Percentiles rank a stretch among this genome's conserved stretches.
These are phyloP conservation scores for Lepidurus couesii DNA, from an alignment of 1,140 invertebrate species.

Conservation along the genomic window DNA sequence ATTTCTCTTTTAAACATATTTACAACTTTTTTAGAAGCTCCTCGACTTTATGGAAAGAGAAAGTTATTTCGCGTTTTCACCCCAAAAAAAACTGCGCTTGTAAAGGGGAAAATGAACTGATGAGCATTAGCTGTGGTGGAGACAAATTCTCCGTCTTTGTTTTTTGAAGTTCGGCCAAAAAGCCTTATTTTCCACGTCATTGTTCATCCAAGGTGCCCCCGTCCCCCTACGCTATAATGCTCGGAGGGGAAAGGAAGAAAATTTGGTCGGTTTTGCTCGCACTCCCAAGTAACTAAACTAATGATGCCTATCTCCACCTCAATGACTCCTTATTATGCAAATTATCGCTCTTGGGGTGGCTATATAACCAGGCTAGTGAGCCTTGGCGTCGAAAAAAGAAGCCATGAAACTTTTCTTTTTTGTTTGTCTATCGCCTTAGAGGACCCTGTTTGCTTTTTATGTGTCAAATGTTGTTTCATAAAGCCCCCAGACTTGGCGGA, in stretches of 20 bases:
- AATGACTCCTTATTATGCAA: constrained; percentile 19
- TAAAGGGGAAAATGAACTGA: no score
- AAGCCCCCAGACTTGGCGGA: constrained; percentile 3
- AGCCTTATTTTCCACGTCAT: neutral
- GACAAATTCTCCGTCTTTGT: no score
- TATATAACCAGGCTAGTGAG: neutral
- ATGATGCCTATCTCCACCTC: constrained; percentile 14
- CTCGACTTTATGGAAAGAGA: no score
- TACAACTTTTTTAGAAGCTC: no score
- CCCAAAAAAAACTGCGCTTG: no score
- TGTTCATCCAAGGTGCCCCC: neutral
- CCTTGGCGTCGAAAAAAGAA: neutral
- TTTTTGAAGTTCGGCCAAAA: neutral
- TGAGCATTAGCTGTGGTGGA: no score
- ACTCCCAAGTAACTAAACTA: constrained; percentile 13
- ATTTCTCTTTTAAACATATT: no score
- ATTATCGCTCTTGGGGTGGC: constrained; percentile 13
- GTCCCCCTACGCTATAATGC: neutral
- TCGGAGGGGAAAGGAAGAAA: neutral
- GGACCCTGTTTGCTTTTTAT: neutral
- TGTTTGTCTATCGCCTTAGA: neutral
- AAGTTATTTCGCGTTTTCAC: no score
- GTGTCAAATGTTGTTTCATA: constrained; percentile 5
- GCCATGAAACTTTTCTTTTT: neutral
- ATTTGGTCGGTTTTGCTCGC: neutral